Base-by-base conservation (phyloP, 35 echinoderm and acorn worm species). In the Diadema setosum region DNA sequence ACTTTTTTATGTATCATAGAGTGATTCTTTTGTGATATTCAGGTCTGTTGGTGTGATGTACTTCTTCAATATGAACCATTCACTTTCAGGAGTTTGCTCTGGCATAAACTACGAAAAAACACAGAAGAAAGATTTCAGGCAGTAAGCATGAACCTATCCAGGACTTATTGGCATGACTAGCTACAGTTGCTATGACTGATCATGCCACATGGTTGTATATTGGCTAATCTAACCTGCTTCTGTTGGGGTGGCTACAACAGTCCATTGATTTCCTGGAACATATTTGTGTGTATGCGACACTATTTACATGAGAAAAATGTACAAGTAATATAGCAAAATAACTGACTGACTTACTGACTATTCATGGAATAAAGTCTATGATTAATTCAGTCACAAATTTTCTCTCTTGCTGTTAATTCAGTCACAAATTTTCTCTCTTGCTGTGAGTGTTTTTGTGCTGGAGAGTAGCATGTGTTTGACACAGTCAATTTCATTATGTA, bases 321-420 rank as follows among this genome's bases (percentile, higher is more conserved):
- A 29, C 17, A 67, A 67, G 63, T 67, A 34, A 67, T 67, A 34
- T 67, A 67, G 63, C 37, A 34, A 67, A 18, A 67, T 67, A 34
- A 67, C 63, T 34, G 63, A 67, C 63, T 67, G 63, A 67, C 63
- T 67, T 67, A 67, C 63, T 4, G 63, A 67, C 63, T 67, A 34
- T 67, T 67, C 63, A 34, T 67, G 63, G 63, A 67, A 67, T 67
- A 67, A 67, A 67, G 63, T 67, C 63, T 67, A 26, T 67, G 63
- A 67, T 33, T 67, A 67, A 67, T 67, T 67, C 29, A 67, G 21
- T 34, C 25, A 60, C n/a, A n/a, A n/a, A n/a, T n/a, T n/a, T n/a
- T n/a, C n/a, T n/a, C n/a, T n/a, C n/a, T n/a, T n/a, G n/a, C n/a
- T n/a, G n/a, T n/a, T n/a, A n/a, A n/a, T n/a, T n/a, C n/a, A n/a